Base-by-base conservation (phyloP, 30 jellyfish, hydroid and myxozoan genomes). In the Aurelia coerulea region DNA sequence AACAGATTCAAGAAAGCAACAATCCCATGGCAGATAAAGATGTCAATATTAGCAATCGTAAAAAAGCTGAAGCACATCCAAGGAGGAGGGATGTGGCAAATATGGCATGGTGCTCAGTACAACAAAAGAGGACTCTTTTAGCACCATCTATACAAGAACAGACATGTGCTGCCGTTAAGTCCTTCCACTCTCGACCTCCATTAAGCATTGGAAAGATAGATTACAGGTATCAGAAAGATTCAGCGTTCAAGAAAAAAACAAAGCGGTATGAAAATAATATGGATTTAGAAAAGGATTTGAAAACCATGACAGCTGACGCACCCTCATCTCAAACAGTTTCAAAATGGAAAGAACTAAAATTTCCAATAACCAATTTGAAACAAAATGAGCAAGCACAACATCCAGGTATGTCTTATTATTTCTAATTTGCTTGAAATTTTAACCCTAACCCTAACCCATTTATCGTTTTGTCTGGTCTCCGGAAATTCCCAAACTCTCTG, bases 321-420 rank as follows among this genome's bases (percentile, higher is more conserved):
- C 70, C 34, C 31, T 17, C 70, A 2, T 37, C 70, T 0, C 70
- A 13, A 60, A 3, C 10, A 16, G 35, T 60, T 60, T n/a, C 79
- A 23, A 62, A 67, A 50, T 73, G 83, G 81, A 74, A 41, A 6
- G 93, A 84, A 64, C 67, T 72, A 1, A 84, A 73, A 65, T 15
- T 70, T 7, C 86, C 92, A 2, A 50, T 62, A 1, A 84, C 77
- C 34, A 84, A 84, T 52, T n/a, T 84, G 69, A 74, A 74, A 2
- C 50, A 7, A 46, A 46, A 46, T 9, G 56, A 46, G 56, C 56
- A 14, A 46, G 14, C 56, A 46, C 56, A 46, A 0, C 13, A 6
- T 46, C 56, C 56, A 46, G 56, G 56, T 46, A 46, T 46, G 56
- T 46, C 56, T 46, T 46, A 14, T 6, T 14, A 5, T 7, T 46